These are phyloP conservation scores for Neoniphon sammara DNA, from an alignment of 2,797 vertebrate species.

Conservation along the genomic window DNA sequence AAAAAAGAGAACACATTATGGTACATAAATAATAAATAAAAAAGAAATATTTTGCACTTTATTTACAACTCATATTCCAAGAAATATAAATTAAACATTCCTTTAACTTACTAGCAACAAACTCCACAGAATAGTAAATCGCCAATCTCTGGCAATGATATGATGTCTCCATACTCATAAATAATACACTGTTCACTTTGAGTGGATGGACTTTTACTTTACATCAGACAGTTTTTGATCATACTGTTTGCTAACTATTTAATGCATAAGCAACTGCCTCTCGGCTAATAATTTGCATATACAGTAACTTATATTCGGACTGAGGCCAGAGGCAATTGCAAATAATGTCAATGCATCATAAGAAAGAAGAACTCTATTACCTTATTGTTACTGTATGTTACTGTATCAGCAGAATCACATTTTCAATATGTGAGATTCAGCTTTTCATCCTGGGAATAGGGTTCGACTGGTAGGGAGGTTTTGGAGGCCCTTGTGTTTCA, in stretches of 20 bases:
- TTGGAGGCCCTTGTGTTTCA: too few species aligned
- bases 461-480: too few species aligned
- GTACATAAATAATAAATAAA: constrained; percentile 89
- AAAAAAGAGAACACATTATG: constrained; percentile 88
- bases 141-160: constrained; percentile 41
- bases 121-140: constrained; percentile 64
- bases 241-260: not conserved
- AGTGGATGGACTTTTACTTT: constrained; percentile 20
- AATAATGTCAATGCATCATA: not conserved
- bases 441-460: too few species aligned
- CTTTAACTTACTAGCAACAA: constrained; percentile 80
- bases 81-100: constrained; percentile 87
- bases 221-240: constrained; percentile 10
- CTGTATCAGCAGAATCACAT: too few species aligned
- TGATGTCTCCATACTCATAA: constrained; percentile 33
- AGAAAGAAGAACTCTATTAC: not conserved
- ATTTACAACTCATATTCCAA: constrained; percentile 91
- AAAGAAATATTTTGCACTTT: constrained; percentile 82
- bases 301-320: not conserved
- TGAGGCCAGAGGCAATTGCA: not conserved
- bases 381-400: not conserved
- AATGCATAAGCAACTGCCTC: constrained; percentile 1
- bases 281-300: constrained; percentile 11
- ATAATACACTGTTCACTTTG: constrained; percentile 31
- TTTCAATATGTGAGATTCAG: too few species aligned